Percentiles rank a stretch among this genome's conserved stretches.
phyloP scores from a whole-genome alignment of 2,113 vertebrate genomes.

The Xiphorhynchus elegans region DNA sequence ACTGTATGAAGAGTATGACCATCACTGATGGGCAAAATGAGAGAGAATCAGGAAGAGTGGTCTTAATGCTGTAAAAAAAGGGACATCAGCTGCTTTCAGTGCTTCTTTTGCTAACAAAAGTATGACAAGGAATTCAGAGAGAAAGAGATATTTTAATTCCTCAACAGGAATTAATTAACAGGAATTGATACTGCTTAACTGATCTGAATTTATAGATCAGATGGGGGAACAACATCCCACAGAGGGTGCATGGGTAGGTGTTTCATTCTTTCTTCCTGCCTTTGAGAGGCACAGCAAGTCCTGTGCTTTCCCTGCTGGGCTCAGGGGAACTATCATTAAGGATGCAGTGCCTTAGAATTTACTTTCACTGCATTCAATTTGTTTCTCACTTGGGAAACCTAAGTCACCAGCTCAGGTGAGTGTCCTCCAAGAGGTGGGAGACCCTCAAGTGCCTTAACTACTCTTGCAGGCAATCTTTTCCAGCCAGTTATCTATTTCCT shows the following conservation, averaged over 20 bases:
- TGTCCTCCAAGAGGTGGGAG: background rate
- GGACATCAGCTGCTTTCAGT: background rate
- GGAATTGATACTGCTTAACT: background rate
- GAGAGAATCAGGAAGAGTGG: background rate
- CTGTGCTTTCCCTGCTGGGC: background rate
- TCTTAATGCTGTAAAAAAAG: background rate
- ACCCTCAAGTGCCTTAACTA: background rate
- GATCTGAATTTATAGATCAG: background rate
- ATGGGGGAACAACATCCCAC: background rate
- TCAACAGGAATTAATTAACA: too few species aligned
- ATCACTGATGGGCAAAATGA: background rate
- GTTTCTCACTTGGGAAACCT: background rate
- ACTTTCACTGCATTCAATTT: background rate
- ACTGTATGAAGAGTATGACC: background rate
- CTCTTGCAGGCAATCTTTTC: background rate
- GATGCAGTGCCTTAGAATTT: background rate
- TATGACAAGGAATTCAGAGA: background rate
- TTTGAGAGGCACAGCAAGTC: background rate
- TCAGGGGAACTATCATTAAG: background rate
- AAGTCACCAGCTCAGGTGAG: background rate
- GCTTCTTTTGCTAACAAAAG: background rate
- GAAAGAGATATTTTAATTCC: background rate
- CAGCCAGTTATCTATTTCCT: background rate
- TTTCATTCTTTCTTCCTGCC: background rate
- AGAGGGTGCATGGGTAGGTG: rapidly evolving